Evolutionary conservation across 1,140 invertebrate species (phyloP).

Genomic region (Aphis craccivora): DNA sequence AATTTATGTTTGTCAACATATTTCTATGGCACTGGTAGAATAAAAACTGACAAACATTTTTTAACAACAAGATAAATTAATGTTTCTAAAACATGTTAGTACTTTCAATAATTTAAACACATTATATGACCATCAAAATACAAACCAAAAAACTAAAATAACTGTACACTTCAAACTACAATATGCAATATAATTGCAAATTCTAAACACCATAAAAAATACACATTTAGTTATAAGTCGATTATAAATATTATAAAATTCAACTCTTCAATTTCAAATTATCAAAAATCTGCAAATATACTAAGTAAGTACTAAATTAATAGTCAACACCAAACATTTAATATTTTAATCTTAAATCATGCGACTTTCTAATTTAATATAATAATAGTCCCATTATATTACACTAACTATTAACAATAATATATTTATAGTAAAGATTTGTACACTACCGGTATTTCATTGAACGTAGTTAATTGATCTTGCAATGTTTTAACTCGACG

Average conservation of each 20-base stretch:
- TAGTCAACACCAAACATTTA: neutral
- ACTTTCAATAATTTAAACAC: neutral
- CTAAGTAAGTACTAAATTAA: conserved; percentile 13
- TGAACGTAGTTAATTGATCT: conserved; percentile 66
- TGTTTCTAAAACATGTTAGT: conserved; percentile 5
- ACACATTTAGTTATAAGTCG: neutral
- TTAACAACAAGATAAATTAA: neutral
- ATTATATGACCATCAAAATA: neutral
- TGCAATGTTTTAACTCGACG: conserved; percentile 71
- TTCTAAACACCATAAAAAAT: neutral
- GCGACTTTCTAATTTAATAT: neutral
- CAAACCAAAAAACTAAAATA: neutral
- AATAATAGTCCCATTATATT: neutral
- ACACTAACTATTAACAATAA: neutral
- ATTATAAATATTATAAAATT: neutral
- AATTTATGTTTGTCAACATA: neutral
- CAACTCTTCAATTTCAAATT: neutral
- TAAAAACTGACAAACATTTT: neutral
- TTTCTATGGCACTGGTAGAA: neutral
- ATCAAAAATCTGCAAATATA: conserved; percentile 9
- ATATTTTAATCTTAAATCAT: conserved; percentile 19
- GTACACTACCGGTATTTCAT: conserved; percentile 48
- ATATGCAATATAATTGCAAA: neutral
- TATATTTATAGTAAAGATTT: neutral
- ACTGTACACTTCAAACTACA: neutral